These are phyloP conservation scores for Amniataba percoides DNA, from an alignment of 2,797 vertebrate genomes.

Conservation along the genomic window DNA sequence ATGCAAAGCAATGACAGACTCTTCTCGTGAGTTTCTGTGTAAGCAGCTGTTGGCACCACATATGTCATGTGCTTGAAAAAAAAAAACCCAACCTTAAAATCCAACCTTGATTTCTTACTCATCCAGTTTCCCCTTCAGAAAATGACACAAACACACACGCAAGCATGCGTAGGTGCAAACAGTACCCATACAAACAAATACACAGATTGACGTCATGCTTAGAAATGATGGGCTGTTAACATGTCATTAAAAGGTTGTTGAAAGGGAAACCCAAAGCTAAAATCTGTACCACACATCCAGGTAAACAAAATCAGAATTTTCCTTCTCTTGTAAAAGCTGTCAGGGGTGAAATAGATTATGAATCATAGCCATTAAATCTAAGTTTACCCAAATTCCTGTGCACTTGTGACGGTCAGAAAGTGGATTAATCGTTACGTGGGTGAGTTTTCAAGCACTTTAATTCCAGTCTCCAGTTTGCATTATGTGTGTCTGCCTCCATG, in stretches of 20 bases:
- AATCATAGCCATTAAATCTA: conserved; percentile 57
- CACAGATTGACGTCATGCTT: conserved; percentile 49
- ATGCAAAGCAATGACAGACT: conserved; percentile 28
- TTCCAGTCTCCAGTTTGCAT: conserved; percentile 49
- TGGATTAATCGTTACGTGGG: conserved; percentile 48
- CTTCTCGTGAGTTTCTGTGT: conserved; percentile 51
- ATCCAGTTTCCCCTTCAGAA: conserved; percentile 40
- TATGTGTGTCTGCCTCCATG: conserved; percentile 33
- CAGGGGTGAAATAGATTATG: conserved; percentile 37
- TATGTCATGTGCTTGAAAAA: conserved; percentile 51
- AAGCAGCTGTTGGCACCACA: conserved; percentile 54
- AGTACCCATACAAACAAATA: conserved; percentile 54
- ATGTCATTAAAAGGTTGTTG: conserved; percentile 35
- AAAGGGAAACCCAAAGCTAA: conserved; percentile 7
- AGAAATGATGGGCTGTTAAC: conserved; percentile 38
- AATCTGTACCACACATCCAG: conserved; percentile 9
- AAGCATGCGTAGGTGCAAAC: conserved; percentile 20
- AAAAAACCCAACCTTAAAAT: conserved; percentile 34
- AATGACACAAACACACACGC: conserved; percentile 22
- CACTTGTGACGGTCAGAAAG: conserved; percentile 42
- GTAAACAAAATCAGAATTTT: conserved; percentile 41
- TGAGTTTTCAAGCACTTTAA: conserved; percentile 52
- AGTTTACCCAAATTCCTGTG: conserved; percentile 52
- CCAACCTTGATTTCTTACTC: conserved; percentile 60
- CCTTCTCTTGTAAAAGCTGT: conserved; percentile 39